Conservation (phyloP, 2,113 vertebrate species). For the Sceloporus tristichus region DNA sequence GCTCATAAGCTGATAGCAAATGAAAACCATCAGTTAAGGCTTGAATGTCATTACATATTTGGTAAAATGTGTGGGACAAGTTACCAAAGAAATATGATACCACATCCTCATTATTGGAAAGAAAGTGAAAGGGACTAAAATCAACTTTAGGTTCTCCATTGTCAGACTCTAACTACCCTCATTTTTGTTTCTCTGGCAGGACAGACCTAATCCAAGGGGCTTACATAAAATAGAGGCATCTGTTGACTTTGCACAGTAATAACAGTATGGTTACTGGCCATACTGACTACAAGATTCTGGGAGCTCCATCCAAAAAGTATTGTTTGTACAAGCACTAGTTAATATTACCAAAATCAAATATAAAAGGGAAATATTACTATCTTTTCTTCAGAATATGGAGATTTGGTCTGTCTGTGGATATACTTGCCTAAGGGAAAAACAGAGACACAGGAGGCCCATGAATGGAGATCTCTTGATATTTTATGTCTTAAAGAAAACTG, state of each 20-base stretch:
- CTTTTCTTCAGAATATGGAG: background rate
- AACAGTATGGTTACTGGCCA: too few relatives aligned
- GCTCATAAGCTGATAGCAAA: slow-evolving; percentile 24
- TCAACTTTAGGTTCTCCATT: too few relatives aligned
- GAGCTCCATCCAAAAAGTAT: too few relatives aligned
- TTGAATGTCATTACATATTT: background rate
- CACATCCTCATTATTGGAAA: background rate
- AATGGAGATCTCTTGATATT: background rate
- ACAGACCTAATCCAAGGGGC: background rate
- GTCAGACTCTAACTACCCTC: too few relatives aligned
- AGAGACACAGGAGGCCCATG: background rate
- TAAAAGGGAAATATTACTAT: background rate
- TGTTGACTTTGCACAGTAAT: background rate
- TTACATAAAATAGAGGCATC: background rate
- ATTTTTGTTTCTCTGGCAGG: background rate
- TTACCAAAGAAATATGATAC: background rate
- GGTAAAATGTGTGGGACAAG: background rate
- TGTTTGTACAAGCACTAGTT: background rate
- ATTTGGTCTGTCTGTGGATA: background rate
- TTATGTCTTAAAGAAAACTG: background rate
- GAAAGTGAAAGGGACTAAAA: background rate
- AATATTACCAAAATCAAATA: background rate
- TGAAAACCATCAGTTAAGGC: slow-evolving; percentile 2
- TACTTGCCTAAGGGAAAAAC: background rate
- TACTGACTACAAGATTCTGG: too few relatives aligned